phyloP scores from a whole-genome alignment of 2,888 invertebrate species.

The Ophion obscuratus region DNA sequence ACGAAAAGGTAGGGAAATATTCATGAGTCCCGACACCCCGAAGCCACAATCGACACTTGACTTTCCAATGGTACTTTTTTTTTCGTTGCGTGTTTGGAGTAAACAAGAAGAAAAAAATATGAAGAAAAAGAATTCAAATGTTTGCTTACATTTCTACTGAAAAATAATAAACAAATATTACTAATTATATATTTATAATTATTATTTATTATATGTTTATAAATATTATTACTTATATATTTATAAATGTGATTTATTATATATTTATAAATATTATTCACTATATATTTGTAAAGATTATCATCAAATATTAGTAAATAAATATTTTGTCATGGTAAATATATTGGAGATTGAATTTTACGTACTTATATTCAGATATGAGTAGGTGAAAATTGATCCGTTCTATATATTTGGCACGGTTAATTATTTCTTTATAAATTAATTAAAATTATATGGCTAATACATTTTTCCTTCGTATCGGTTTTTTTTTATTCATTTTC shows the following conservation, averaged over 20 bases:
- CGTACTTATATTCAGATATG: too few species aligned
- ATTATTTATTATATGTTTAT: too few species aligned
- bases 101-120: background rate
- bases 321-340: too few species aligned
- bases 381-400: too few species aligned
- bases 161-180: background rate
- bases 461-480: background rate
- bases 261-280: too few species aligned
- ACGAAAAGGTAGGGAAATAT: conserved; percentile 22
- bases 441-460: background rate
- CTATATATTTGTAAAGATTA: too few species aligned
- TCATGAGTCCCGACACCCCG: background rate
- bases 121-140: background rate
- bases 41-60: background rate
- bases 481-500: background rate
- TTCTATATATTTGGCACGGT: too few species aligned
- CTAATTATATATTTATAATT: too few species aligned
- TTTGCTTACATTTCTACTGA: background rate
- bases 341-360: too few species aligned
- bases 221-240: too few species aligned
- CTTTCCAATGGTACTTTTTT: background rate
- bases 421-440: background rate
- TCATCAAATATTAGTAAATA: too few species aligned
- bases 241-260: too few species aligned
- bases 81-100: background rate